These are phyloP conservation scores for Drosophila santomea DNA, from an alignment of 1,140 invertebrate genomes.

Conservation along the genomic window DNA sequence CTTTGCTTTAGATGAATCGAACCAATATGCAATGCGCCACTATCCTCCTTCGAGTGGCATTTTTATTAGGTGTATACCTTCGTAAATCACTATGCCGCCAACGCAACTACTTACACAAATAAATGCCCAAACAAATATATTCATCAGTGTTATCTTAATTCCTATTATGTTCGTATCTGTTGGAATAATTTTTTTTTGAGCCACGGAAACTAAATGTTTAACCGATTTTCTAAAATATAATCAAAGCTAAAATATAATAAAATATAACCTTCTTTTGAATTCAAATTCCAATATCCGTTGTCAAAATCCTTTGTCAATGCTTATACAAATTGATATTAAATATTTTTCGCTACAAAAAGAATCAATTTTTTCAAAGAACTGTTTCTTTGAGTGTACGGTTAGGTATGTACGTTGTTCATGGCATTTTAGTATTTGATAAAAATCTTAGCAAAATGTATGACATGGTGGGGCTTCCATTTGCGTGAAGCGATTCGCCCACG, in stretches of 20 bases:
- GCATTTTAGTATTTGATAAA: slow-evolving; percentile 76
- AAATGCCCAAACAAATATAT: slow-evolving; percentile 16
- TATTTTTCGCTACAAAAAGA: neutral
- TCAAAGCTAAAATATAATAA: too few relatives aligned
- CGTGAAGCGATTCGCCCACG: slow-evolving; percentile 41
- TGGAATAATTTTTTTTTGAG: neutral
- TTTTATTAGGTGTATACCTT: slow-evolving; percentile 51
- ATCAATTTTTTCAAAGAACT: neutral
- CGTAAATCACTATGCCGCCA: slow-evolving; percentile 68
- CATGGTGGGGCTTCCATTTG: slow-evolving; percentile 59
- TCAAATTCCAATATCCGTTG: too few relatives aligned
- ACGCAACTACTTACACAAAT: slow-evolving; percentile 15
- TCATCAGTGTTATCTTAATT: neutral
- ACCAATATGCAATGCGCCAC: slow-evolving; percentile 46
- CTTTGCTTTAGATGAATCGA: slow-evolving; percentile 16
- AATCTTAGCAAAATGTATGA: slow-evolving; percentile 80
- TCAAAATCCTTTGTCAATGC: too few relatives aligned
- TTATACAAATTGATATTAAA: neutral
- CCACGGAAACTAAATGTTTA: too few relatives aligned
- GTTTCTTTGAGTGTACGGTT: slow-evolving; percentile 12
- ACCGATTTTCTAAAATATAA: too few relatives aligned
- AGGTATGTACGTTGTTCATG: slow-evolving; percentile 67
- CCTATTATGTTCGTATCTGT: neutral
- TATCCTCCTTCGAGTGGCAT: slow-evolving; percentile 44
- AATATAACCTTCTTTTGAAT: too few relatives aligned